phyloP scores from a whole-genome alignment of 2,888 invertebrate species.

The Scaptodrosophila latifasciaeformis region DNA sequence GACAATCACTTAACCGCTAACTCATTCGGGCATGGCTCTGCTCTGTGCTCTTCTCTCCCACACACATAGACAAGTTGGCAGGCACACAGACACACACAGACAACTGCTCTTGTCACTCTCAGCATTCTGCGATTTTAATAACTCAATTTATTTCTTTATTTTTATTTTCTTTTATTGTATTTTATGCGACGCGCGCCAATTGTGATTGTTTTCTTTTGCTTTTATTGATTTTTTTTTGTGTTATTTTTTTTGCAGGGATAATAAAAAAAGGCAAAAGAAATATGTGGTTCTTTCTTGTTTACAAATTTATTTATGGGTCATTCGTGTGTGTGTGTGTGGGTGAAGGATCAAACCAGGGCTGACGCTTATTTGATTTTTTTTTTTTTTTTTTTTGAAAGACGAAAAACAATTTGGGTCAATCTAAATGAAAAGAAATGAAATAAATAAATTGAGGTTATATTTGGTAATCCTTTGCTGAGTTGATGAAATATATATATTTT shows the following conservation, averaged over 20 bases:
- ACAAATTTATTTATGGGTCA: constrained; percentile 29
- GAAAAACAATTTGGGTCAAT: constrained; percentile 1
- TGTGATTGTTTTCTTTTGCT: constrained; percentile 33
- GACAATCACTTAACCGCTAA: constrained; percentile 6
- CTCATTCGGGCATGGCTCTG: constrained; percentile 7
- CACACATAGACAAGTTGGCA: constrained; percentile 15
- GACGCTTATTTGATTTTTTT: no score
- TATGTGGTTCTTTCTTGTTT: constrained; percentile 42
- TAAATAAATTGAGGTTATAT: no score
- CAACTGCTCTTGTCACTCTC: constrained; percentile 9
- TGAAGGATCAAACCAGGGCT: not conserved
- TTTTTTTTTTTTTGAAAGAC: no score
- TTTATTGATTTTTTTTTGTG: constrained; percentile 42
- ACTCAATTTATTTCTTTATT: constrained; percentile 53
- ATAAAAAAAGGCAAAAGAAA: constrained; percentile 17
- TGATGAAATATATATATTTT: no score
- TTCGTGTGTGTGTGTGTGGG: constrained; percentile 33
- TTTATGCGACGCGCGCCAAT: constrained; percentile 43
- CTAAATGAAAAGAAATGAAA: no score
- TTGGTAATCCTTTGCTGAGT: no score
- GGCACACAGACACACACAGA: constrained; percentile 20
- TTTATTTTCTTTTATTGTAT: no score
- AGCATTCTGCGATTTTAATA: constrained; percentile 29
- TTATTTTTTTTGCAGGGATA: constrained; percentile 5
- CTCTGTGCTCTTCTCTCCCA: constrained; percentile 8